phyloP scores from a whole-genome alignment of 2,797 vertebrate species.

The Menidia menidia region DNA sequence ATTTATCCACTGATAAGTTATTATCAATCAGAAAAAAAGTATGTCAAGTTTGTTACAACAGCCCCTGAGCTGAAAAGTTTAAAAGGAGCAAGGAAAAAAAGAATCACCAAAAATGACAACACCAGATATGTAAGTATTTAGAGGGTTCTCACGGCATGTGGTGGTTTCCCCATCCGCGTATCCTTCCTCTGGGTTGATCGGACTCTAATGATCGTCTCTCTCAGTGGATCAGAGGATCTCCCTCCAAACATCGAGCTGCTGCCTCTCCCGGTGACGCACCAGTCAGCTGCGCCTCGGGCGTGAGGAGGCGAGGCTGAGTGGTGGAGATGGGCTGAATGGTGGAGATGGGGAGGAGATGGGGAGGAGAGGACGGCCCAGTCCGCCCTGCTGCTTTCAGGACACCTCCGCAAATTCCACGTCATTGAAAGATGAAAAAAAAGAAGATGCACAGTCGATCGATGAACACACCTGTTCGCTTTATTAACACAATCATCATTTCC shows the following conservation, averaged over 20 bases:
- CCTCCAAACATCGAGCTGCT: background rate
- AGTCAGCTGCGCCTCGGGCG: background rate
- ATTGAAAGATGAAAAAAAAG: too few relatives aligned
- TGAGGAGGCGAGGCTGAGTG: background rate
- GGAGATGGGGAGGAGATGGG: background rate
- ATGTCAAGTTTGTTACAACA: too few relatives aligned
- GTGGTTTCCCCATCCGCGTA: background rate
- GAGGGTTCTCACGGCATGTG: constrained; percentile 36
- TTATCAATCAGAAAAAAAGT: too few relatives aligned
- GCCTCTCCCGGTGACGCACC: background rate
- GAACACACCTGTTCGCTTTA: too few relatives aligned
- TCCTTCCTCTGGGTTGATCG: too few relatives aligned
- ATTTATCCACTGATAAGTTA: too few relatives aligned
- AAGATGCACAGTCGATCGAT: too few relatives aligned
- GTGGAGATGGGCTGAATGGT: background rate
- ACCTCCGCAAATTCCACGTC: too few relatives aligned
- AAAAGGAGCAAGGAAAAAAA: background rate
- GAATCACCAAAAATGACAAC: background rate
- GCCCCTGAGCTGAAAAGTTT: background rate
- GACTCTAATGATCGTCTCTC: background rate
- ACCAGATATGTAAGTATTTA: background rate
- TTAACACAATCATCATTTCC: too few relatives aligned
- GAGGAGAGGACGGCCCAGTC: background rate
- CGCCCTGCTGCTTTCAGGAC: background rate
- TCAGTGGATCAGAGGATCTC: background rate